phyloP scores from a whole-genome alignment of 2,797 vertebrate species.

The Artibeus jamaicensis region DNA sequence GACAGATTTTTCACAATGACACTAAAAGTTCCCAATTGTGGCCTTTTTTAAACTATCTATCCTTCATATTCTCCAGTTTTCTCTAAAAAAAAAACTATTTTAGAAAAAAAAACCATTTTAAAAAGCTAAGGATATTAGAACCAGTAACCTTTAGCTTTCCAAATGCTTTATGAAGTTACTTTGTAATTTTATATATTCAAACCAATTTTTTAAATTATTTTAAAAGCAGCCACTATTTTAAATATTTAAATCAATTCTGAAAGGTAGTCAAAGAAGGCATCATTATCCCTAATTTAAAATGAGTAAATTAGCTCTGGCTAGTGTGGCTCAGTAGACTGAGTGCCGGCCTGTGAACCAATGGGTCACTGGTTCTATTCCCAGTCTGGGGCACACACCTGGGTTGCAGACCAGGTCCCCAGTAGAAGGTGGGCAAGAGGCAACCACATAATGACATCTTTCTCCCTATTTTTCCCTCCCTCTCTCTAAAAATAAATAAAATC shows the following conservation, averaged over 20 bases:
- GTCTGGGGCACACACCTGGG: too few relatives aligned
- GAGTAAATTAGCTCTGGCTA: background rate
- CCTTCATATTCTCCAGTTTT: background rate
- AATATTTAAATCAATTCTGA: conserved; percentile 25
- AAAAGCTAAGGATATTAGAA: background rate
- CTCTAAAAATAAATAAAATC: too few relatives aligned
- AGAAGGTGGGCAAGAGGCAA: too few relatives aligned
- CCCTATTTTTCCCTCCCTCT: too few relatives aligned
- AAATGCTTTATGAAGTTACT: conserved; percentile 21
- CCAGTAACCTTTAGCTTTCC: background rate
- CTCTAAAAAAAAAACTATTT: background rate
- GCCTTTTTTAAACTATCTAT: background rate
- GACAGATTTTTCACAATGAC: background rate
- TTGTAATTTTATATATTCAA: background rate
- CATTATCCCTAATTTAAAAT: background rate
- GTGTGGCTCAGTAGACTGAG: too few relatives aligned
- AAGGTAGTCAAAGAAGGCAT: background rate
- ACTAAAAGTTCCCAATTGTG: background rate
- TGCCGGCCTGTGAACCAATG: too few relatives aligned
- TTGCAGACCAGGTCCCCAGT: too few relatives aligned
- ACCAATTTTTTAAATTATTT: background rate
- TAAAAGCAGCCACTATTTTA: conserved; percentile 10
- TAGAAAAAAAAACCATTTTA: background rate
- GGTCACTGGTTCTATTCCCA: too few relatives aligned
- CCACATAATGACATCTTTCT: too few relatives aligned